Evolutionary conservation across 2,888 invertebrate species (phyloP), one percentile per base, ranked within the genome.

Genomic region (Drosophila heteroneura): DNA sequence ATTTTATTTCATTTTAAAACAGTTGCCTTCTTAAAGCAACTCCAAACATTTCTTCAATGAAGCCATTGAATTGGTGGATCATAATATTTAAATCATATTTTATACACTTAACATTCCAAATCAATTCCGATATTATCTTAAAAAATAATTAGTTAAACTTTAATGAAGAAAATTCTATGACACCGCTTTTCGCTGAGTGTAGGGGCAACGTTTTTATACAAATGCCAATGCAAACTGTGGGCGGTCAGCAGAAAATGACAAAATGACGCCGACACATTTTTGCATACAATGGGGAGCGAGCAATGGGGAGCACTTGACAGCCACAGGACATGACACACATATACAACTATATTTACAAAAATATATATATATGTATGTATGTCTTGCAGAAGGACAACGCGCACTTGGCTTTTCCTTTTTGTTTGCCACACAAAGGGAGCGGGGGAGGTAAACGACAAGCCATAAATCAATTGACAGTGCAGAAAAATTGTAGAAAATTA

Each of bases 401-500:
- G 73, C 73, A 85, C 85, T 89, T 89, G 84, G 74, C 86, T 79
- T 84, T 84, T 78, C 37, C 44, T 56, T 66, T 62, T 62, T 84
- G 80, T 89, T 72, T 67, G 44, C 60, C 85, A 76, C 79, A 79
- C 89, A 89, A 89, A 70, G 75, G 12, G 22, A 9, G 41, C 16
- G 32, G 32, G 44, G 67, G 37, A 52, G 51, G 67, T 51, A 57
- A 58, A 65, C 59, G 39, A 58, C 82, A 74, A 78, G 89, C 77
- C 76, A 86, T 86, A 86, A 86, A 86, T 86, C 86, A 86, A 86
- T 86, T 82, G 91, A 70, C 74, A 89, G 80, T 70, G 89, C 74
- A 76, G 85, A 90, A 82, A 89, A 86, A 89, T 87, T 86, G 82
- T 74, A 82, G 83, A 89, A 89, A 86, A 86, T 90, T 89, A 82